Percentiles rank a stretch among this genome's conserved stretches.
phyloP scores from a whole-genome alignment of 1,140 invertebrate species.

The Ectropis grisescens region DNA sequence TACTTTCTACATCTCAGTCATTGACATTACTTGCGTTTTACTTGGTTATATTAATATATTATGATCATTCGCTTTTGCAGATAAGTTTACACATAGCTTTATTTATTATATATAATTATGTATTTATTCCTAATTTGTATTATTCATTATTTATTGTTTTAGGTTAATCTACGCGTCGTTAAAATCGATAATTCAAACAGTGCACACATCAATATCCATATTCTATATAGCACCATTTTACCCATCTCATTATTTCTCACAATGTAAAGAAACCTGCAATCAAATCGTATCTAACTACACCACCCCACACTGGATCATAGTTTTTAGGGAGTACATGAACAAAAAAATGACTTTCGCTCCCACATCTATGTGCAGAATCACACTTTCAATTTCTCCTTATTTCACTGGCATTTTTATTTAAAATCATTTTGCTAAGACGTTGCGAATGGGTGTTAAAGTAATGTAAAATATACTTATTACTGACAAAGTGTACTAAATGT shows the following conservation, averaged over 20 bases:
- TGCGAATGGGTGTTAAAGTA: too few relatives aligned
- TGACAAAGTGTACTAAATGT: too few relatives aligned
- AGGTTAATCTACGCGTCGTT: constrained; percentile 58
- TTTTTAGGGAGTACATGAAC: constrained; percentile 53
- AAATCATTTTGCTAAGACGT: too few relatives aligned
- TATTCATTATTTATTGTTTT: constrained; percentile 57
- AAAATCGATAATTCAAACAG: constrained; percentile 33
- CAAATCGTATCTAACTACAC: constrained; percentile 18
- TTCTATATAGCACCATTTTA: constrained; percentile 31
- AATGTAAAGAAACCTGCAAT: constrained; percentile 25
- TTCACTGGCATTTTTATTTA: constrained; percentile 52
- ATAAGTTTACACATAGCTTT: too few relatives aligned
- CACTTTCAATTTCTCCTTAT: constrained; percentile 45
- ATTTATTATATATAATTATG: constrained; percentile 6
- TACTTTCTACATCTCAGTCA: too few relatives aligned
- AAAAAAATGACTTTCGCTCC: constrained; percentile 57
- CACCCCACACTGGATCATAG: constrained; percentile 37
- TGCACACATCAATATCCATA: constrained; percentile 33
- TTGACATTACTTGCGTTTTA: too few relatives aligned
- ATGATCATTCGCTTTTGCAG: too few relatives aligned
- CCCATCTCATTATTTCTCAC: constrained; percentile 27
- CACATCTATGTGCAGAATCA: constrained; percentile 52
- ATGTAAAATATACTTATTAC: too few relatives aligned
- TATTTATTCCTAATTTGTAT: too few relatives aligned
- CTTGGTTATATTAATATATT: too few relatives aligned